Percentiles rank a stretch among this genome's conserved stretches.
These are phyloP conservation scores for Drosophila leontia DNA, from an alignment of 1,140 invertebrate genomes.

Conservation along the genomic window DNA sequence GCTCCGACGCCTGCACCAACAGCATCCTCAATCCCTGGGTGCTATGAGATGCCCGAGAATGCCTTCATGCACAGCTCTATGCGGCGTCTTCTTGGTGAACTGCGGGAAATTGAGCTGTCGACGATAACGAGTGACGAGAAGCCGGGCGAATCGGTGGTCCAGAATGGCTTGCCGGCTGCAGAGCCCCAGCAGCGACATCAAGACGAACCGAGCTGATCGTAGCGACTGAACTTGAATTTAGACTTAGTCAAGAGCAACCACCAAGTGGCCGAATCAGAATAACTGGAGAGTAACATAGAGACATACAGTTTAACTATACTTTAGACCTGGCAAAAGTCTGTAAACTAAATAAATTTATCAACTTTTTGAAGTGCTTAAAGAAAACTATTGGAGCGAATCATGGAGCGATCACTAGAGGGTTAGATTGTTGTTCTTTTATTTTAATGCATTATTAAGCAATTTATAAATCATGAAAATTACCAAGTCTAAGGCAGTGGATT, in stretches of 20 bases:
- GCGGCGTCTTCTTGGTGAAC: constrained; percentile 62
- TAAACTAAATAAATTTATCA: constrained; percentile 28
- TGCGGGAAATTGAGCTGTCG: constrained; percentile 73
- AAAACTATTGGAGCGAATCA: background rate
- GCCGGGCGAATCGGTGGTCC: constrained; percentile 45
- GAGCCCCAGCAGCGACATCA: constrained; percentile 66
- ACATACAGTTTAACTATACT: constrained; percentile 29
- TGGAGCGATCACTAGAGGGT: too few species aligned
- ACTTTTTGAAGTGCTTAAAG: constrained; percentile 20
- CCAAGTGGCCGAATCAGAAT: constrained; percentile 33
- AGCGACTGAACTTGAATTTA: constrained; percentile 63
- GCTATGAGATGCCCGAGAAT: constrained; percentile 75
- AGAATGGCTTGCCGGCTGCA: constrained; percentile 68
- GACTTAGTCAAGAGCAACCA: constrained; percentile 29
- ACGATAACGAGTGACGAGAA: constrained; percentile 74
- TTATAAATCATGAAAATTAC: too few species aligned
- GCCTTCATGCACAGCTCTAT: constrained; percentile 74
- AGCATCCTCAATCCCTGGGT: background rate
- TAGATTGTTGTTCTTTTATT: too few species aligned
- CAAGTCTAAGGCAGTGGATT: too few species aligned
- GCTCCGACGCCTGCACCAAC: background rate
- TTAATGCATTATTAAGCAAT: too few species aligned
- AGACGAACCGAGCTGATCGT: constrained; percentile 29
- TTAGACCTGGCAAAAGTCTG: constrained; percentile 27
- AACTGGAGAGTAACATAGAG: constrained; percentile 5